Conservation (phyloP, 35 echinoderm and acorn worm genomes). For the Anneissia japonica region DNA sequence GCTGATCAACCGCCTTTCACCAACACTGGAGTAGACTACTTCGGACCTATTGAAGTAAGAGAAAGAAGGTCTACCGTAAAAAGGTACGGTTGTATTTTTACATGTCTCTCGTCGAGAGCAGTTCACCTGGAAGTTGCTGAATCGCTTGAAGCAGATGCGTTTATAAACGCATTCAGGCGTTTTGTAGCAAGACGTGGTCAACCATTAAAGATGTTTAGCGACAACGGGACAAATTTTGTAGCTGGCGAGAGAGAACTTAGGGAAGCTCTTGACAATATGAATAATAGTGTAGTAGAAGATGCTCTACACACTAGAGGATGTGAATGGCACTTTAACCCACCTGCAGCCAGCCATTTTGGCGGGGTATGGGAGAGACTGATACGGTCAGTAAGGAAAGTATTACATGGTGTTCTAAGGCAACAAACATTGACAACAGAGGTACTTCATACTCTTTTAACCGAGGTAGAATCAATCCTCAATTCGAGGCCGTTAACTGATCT, state of each 20-base stretch:
- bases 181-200: not conserved
- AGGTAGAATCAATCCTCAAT: too few relatives aligned
- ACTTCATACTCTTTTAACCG: too few relatives aligned
- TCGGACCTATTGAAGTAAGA: not conserved
- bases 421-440: too few relatives aligned
- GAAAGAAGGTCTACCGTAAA: not conserved
- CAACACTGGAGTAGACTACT: not conserved
- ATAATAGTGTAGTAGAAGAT: not conserved
- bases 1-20: not conserved
- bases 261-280: not conserved
- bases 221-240: not conserved
- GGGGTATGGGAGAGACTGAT: not conserved
- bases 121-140: not conserved
- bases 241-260: not conserved
- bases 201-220: not conserved
- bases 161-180: not conserved
- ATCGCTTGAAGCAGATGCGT: not conserved
- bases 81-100: not conserved
- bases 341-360: conserved; percentile 27
- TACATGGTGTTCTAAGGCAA: too few relatives aligned
- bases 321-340: conserved; percentile 46
- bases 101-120: not conserved
- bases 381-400: too few relatives aligned
- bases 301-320: conserved; percentile 9
- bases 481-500: too few relatives aligned